Conservation (phyloP, 2,797 vertebrate species). For the Salarias fasciatus region DNA sequence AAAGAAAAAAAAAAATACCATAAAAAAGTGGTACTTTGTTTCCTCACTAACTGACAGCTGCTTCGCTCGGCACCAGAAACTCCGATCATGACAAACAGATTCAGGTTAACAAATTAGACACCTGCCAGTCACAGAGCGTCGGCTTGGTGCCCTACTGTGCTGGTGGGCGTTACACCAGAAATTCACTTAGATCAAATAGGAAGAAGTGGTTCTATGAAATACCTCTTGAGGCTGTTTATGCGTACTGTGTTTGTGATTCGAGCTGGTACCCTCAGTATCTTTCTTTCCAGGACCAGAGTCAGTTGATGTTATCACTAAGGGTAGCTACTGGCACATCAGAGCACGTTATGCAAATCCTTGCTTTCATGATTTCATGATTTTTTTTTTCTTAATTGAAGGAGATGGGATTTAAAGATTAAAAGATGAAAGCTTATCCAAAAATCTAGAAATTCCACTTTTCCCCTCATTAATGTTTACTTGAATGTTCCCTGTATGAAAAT, state of each 20-base stretch:
- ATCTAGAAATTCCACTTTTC: constrained; percentile 37
- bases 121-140: constrained; percentile 30
- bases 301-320: constrained; percentile 23
- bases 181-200: constrained; percentile 15
- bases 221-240: constrained; percentile 10
- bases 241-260: constrained; percentile 18
- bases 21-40: constrained; percentile 8
- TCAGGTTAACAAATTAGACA: constrained; percentile 32
- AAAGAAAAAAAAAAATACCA: constrained; percentile 11
- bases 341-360: constrained; percentile 32
- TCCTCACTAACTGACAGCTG: constrained; percentile 36
- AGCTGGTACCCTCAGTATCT: neutral
- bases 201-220: constrained; percentile 11
- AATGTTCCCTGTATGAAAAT: constrained; percentile 11
- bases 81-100: constrained; percentile 20
- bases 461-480: constrained; percentile 30
- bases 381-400: constrained; percentile 53
- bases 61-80: constrained; percentile 26
- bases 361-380: constrained; percentile 4
- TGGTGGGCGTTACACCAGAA: constrained; percentile 8
- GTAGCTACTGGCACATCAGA: constrained; percentile 15
- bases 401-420: constrained; percentile 59
- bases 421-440: constrained; percentile 43
- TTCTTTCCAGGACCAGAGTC: too few relatives aligned
- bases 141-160: neutral